Conservation (phyloP, 2,797 vertebrate genomes). For the Aphelocoma californica region DNA sequence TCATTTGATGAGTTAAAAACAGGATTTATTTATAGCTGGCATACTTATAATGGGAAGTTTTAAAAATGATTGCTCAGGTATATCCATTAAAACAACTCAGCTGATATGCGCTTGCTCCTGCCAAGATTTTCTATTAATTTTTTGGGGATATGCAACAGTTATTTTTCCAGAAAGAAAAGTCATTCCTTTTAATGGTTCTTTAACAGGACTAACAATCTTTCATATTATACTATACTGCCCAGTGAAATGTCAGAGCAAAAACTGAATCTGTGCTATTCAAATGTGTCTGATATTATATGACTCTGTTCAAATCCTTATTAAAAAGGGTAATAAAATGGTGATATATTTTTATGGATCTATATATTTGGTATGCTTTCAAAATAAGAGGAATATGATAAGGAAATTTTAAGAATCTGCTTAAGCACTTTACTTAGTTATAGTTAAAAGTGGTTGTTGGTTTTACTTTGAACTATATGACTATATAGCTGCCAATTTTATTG, state of each 20-base stretch:
- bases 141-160: background rate
- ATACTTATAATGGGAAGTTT: background rate
- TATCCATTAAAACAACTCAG: background rate
- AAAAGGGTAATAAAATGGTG: background rate
- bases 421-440: background rate
- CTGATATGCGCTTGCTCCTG: background rate
- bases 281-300: background rate
- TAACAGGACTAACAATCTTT: background rate
- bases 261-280: background rate
- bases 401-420: constrained; percentile 12
- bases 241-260: background rate
- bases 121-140: background rate
- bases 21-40: background rate
- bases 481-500: background rate
- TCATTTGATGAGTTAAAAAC: background rate
- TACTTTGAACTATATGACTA: background rate
- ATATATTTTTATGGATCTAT: background rate
- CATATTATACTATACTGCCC: background rate
- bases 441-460: background rate
- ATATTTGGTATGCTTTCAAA: background rate
- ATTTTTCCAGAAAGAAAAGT: background rate
- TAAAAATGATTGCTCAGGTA: background rate
- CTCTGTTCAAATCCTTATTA: background rate
- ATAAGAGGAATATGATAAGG: background rate
- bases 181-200: background rate